A percentile compares a stretch with the other conserved stretches of the same genome.
phyloP scores from a whole-genome alignment of 2,797 vertebrate species.

The Gambelia wislizenii region DNA sequence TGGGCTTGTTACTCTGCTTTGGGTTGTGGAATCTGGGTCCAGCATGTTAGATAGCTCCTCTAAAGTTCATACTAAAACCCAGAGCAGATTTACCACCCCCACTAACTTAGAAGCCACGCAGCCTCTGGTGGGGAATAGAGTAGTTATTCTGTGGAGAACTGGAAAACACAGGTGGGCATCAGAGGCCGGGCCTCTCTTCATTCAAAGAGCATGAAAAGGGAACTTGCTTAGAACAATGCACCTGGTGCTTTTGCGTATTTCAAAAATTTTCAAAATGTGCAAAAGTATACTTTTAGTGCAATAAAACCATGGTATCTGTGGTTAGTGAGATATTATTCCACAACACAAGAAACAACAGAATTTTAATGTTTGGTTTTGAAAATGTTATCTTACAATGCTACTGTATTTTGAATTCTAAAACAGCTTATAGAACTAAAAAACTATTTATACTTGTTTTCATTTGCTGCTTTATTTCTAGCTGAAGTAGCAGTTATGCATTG shows the following conservation, averaged over 20 bases:
- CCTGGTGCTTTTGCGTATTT: not conserved
- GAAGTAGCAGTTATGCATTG: not conserved
- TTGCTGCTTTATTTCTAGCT: conserved; percentile 8
- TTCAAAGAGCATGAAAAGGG: not conserved
- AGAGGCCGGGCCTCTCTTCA: not conserved
- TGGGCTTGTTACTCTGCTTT: too few species aligned
- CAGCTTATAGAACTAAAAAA: not conserved
- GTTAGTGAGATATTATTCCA: not conserved
- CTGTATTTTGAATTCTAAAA: conserved; percentile 18
- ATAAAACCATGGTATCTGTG: not conserved
- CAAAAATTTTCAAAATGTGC: not conserved
- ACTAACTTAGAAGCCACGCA: too few species aligned
- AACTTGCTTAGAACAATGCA: not conserved
- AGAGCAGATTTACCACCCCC: too few species aligned
- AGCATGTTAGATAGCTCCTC: too few species aligned
- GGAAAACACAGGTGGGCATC: not conserved
- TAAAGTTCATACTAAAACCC: too few species aligned
- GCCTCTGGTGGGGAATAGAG: not conserved
- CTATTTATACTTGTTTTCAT: not conserved
- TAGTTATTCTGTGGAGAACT: not conserved
- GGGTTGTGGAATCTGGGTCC: too few species aligned
- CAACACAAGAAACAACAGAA: not conserved
- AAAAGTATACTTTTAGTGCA: not conserved
- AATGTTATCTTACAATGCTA: too few species aligned
- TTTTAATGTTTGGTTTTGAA: not conserved